Base-by-base conservation (phyloP, 2,113 vertebrate genomes). In the Solea solea region DNA sequence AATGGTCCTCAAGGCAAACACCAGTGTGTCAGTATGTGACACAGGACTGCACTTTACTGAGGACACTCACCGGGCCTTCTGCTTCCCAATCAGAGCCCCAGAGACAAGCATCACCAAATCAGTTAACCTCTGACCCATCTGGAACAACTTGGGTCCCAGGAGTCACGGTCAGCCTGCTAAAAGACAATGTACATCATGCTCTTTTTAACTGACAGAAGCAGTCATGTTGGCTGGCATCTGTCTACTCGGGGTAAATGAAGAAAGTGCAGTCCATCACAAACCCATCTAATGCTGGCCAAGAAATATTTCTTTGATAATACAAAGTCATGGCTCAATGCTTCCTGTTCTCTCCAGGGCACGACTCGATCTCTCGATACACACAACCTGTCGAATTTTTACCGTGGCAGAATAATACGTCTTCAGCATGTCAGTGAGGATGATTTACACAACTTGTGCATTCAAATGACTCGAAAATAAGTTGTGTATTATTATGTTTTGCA, bases 41-140 rank as follows among this genome's bases (percentile, higher is more conserved):
- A 90, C 78, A 78, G 72, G 82, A 89, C 86, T 89, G 86, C 88
- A 89, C 87, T 92, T 91, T 87, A 74, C 84, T 78, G 82, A 89
- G 82, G 84, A 87, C 83, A 80, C 84, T 88, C 84, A 60, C 65
- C 42, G 80, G 61, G 79, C 80, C 85, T 69, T 82, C 86, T 72
- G 63, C 75, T 62, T 82, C 66, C 81, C 84, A 82, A 87, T 87
- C 81, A 87, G 74, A 85, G 85, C 87, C 85, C 81, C 34, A 55
- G 83, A 88, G 88, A 85, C 64, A 54, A 57, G 51, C 61, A 76
- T 68, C 87, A 79, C 81, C 83, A 74, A 88, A 90, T 88, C 86
- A 89, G 84, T 91, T 91, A 91, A 89, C 89, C 90, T 87, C 72
- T 70, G 79, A 88, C 81, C 86, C 45, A 15, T 42, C 16, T 76